Conservation (phyloP, 2,888 invertebrate species). For the Epirrhoe alternata region DNA sequence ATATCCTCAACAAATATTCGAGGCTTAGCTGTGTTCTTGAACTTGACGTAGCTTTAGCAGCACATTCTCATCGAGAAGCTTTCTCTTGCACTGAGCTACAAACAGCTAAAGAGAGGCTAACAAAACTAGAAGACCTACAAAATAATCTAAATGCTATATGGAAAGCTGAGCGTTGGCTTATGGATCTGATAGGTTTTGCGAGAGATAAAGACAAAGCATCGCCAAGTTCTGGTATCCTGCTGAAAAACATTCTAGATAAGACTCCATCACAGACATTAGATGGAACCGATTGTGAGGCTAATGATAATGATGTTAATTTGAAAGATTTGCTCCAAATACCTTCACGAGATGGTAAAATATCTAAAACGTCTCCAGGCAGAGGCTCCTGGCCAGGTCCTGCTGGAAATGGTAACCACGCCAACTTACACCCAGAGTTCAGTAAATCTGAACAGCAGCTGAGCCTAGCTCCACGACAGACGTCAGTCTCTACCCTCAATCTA, state of each 20-base stretch:
- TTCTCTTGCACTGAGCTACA: slow-evolving; percentile 95
- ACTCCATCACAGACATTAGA: slow-evolving; percentile 63
- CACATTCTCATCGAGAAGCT: slow-evolving; percentile 97
- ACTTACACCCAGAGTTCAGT: slow-evolving; percentile 89
- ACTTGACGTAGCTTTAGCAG: slow-evolving; percentile 95
- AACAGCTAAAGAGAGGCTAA: slow-evolving; percentile 93
- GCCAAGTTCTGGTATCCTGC: slow-evolving; percentile 77
- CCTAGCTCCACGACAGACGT: slow-evolving; percentile 80
- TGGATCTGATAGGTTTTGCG: slow-evolving; percentile 97
- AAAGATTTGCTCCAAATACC: slow-evolving; percentile 87
- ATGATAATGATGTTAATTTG: slow-evolving; percentile 72
- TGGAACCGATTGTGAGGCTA: slow-evolving; percentile 68
- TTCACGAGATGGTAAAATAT: slow-evolving; percentile 89
- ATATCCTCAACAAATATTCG: slow-evolving; percentile 95
- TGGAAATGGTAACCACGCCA: slow-evolving; percentile 80
- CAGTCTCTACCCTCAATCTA: slow-evolving; percentile 80
- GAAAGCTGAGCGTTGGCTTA: slow-evolving; percentile 98
- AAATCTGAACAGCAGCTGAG: slow-evolving; percentile 93
- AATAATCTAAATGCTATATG: slow-evolving; percentile 94
- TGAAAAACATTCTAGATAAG: slow-evolving; percentile 74
- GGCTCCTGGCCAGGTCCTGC: slow-evolving; percentile 95
- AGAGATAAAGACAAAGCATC: slow-evolving; percentile 88
- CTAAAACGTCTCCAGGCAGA: slow-evolving; percentile 90
- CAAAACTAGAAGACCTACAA: slow-evolving; percentile 93
- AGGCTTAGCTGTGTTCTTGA: slow-evolving; percentile 97